Conservation (phyloP, 2,113 vertebrate genomes). For the Pelodiscus sinensis region DNA sequence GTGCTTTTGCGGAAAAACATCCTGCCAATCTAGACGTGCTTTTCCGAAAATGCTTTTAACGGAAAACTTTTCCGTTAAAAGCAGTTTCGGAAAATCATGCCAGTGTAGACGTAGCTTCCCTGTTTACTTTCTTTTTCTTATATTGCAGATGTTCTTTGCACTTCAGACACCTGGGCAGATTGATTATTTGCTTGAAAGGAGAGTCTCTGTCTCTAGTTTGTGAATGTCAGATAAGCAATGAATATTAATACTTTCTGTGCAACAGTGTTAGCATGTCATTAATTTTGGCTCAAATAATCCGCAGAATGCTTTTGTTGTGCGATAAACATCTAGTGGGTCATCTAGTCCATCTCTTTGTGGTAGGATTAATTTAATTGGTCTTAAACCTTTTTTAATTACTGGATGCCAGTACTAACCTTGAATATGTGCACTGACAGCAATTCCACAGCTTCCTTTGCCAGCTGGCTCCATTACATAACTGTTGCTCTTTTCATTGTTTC, state of each 20-base stretch:
- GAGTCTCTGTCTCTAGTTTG: not conserved
- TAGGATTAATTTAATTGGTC: not conserved
- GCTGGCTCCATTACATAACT: not conserved
- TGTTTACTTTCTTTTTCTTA: not conserved
- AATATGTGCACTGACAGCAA: not conserved
- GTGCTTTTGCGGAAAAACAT: too few relatives aligned
- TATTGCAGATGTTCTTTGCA: not conserved
- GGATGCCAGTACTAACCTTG: not conserved
- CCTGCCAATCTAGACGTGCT: too few relatives aligned
- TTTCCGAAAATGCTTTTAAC: too few relatives aligned
- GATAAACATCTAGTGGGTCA: not conserved
- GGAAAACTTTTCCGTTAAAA: too few relatives aligned
- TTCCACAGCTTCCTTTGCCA: not conserved
- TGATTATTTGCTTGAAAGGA: not conserved
- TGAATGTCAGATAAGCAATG: conserved; percentile 10
- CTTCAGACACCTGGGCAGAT: not conserved
- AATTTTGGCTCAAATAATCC: conserved; percentile 2
- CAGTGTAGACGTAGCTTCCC: too few relatives aligned
- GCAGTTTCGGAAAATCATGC: too few relatives aligned
- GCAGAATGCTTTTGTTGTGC: not conserved
- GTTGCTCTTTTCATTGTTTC: not conserved
- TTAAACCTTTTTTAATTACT: not conserved
- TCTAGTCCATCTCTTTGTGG: not conserved
- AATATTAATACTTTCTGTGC: conserved; percentile 4
- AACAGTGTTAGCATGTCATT: not conserved